phyloP scores from a whole-genome alignment of 2,797 vertebrate species.

The Argya squamiceps region DNA sequence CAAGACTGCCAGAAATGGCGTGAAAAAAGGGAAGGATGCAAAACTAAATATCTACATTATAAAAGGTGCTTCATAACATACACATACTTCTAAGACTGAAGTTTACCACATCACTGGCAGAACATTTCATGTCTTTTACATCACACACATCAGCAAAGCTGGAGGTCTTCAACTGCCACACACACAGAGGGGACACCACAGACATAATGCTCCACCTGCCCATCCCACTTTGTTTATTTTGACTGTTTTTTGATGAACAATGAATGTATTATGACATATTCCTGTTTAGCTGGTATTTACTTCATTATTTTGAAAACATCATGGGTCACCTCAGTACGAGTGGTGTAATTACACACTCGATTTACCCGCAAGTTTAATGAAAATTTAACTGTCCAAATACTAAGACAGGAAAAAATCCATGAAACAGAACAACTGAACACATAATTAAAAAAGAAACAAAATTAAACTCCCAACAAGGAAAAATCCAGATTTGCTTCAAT shows the following conservation, averaged over 20 bases:
- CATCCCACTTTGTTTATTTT: background rate
- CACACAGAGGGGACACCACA: background rate
- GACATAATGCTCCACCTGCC: background rate
- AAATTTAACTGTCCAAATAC: background rate
- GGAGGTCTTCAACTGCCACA: background rate
- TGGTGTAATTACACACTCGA: background rate
- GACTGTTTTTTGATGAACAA: background rate
- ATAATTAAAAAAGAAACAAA: background rate
- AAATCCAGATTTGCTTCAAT: background rate
- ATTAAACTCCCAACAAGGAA: background rate
- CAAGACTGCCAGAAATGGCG: background rate
- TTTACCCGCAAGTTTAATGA: background rate
- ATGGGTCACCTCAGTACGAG: background rate
- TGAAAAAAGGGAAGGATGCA: background rate
- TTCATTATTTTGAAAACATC: background rate
- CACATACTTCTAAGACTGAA: background rate
- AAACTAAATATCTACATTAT: background rate
- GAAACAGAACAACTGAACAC: background rate
- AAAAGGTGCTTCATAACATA: background rate
- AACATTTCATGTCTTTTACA: background rate
- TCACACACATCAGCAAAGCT: background rate
- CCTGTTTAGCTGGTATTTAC: background rate
- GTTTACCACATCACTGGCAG: background rate
- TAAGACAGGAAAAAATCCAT: background rate
- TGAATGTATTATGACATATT: background rate